Evolutionary conservation across 92 coral and sea anemone genomes (phyloP), one percentile per base, ranked within the genome.

Genomic region (Paragorgia papillata): DNA sequence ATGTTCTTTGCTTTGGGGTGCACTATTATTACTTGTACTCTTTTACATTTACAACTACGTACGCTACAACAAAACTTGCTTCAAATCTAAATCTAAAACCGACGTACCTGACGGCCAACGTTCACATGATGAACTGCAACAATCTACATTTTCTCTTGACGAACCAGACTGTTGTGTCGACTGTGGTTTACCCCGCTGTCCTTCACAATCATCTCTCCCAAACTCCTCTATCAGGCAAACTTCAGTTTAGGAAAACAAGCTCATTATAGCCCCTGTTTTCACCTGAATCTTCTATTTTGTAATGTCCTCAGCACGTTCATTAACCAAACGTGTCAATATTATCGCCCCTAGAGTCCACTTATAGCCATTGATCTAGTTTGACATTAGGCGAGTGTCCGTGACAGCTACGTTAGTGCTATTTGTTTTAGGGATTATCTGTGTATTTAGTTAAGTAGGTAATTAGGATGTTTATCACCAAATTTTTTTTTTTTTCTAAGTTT

Each of bases 151-250:
- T 8, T 28, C 28, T 22, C 30, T 7, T 56, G 62, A 56, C n/a
- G n/a, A 17, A 3, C 28, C 62, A 14, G 62, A 56, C 9, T 56
- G 30, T 49, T 69, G 76, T 51, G 76, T 69, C 0, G 62, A 69
- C 31, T 67, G 74, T 44, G 57, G 74, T 1, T 29, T 41, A 67
- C 74, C 74, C 30, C 57, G 74, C 24, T 65, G 73, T 44, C 73
- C 58, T 6, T 17, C 58, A 5, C 58, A 22, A 22, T 17, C 73
- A 9, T 35, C 73, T 43, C 33, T 34, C 7, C 27, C 50, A 2
- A 0, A 34, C 31, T 27, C 26, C 10, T 33, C 43, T 25, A 13
- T 57, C 32, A 33, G 30, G 37, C 55, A 44, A 10, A 37, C 74
- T 26, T 21, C n/a, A n/a, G n/a, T n/a, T n/a, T n/a, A n/a, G n/a